phyloP scores from a whole-genome alignment of 2,888 invertebrate genomes.

The Sarcophaga rosellei region DNA sequence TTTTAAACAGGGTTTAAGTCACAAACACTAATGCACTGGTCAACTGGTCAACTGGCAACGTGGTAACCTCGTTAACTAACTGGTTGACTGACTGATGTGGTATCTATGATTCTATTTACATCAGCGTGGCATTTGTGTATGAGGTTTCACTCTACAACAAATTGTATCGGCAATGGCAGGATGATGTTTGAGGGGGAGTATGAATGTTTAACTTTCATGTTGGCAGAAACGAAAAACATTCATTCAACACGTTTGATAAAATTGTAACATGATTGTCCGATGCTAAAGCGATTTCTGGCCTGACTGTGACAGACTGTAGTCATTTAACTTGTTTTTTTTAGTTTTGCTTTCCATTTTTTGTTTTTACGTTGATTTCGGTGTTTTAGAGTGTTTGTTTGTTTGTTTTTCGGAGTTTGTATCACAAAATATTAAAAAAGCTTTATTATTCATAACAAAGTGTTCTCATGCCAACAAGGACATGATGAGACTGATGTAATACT shows the following conservation, averaged over 20 bases:
- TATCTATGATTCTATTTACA: conserved; percentile 17
- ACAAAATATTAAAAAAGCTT: conserved; percentile 62
- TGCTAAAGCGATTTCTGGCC: conserved; percentile 55
- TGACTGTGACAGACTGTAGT: conserved; percentile 49
- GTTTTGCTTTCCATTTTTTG: neutral
- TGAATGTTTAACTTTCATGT: conserved; percentile 42
- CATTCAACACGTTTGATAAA: conserved; percentile 63
- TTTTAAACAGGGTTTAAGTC: conserved; percentile 20
- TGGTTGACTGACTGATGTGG: neutral
- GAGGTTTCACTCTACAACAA: conserved; percentile 36
- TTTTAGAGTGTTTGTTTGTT: conserved; percentile 40
- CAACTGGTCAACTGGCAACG: neutral
- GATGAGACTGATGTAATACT: conserved; percentile 65
- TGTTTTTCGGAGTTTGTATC: conserved; percentile 36
- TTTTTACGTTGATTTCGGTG: neutral
- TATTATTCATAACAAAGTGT: conserved; percentile 66
- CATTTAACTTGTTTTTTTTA: conserved; percentile 17
- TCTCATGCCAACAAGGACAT: conserved; percentile 67
- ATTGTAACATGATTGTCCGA: conserved; percentile 52
- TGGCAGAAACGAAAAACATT: conserved; percentile 29
- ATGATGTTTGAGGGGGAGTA: neutral
- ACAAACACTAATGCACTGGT: conserved; percentile 31
- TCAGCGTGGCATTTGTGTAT: conserved; percentile 39
- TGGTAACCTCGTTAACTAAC: neutral
- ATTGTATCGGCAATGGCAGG: conserved; percentile 19